Evolutionary conservation across 1,140 invertebrate genomes (phyloP).

Genomic region (Campoletis sonorensis): DNA sequence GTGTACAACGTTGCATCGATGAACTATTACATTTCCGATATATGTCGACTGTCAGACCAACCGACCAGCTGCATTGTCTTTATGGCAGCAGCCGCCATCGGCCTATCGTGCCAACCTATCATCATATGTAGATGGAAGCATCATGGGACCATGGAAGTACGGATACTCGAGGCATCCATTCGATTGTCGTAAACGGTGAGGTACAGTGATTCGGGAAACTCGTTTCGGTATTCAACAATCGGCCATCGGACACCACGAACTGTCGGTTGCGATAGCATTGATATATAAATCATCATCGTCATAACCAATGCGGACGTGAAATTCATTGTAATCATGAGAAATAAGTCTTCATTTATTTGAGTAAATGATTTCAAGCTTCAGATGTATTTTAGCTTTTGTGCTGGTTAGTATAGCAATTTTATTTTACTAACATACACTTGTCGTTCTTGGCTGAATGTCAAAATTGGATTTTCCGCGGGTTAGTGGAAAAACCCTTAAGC

Average conservation of each 20-base stretch:
- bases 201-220: conserved; percentile 12
- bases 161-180: background rate
- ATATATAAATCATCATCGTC: conserved; percentile 16
- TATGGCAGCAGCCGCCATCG: conserved; percentile 33
- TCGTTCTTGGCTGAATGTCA: too few relatives aligned
- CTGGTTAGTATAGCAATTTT: too few relatives aligned
- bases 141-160: background rate
- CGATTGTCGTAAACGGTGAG: conserved; percentile 28
- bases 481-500: too few relatives aligned
- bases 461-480: too few relatives aligned
- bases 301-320: background rate
- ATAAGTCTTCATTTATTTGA: too few relatives aligned
- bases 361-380: too few relatives aligned
- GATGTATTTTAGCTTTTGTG: too few relatives aligned
- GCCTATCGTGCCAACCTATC: background rate
- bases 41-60: conserved; percentile 44
- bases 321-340: too few relatives aligned
- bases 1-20: background rate
- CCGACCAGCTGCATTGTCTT: conserved; percentile 43
- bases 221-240: background rate
- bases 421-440: too few relatives aligned
- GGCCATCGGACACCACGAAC: background rate
- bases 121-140: background rate
- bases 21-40: conserved; percentile 31
- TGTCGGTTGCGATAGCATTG: background rate